These are phyloP conservation scores for Heliconius aoede DNA, from an alignment of 2,888 invertebrate genomes.

Conservation along the genomic window DNA sequence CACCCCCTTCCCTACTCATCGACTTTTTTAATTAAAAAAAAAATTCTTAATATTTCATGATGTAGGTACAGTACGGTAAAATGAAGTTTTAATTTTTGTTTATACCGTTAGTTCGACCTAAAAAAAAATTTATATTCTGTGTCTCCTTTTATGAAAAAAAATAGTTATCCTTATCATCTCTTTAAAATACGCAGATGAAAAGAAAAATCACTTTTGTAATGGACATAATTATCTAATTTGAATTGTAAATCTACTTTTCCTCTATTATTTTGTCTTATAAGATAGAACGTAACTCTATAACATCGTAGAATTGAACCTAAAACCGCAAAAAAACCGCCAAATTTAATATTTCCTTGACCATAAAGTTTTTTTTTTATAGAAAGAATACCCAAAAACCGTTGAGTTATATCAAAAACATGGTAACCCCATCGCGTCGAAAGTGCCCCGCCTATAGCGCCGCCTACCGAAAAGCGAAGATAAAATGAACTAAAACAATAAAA, in stretches of 20 bases:
- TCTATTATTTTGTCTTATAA: background rate
- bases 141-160: background rate
- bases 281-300: background rate
- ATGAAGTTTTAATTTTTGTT: too few relatives aligned
- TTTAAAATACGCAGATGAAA: background rate
- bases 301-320: background rate
- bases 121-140: too few relatives aligned
- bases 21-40: too few relatives aligned
- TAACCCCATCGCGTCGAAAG: constrained; percentile 52
- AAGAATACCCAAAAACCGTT: constrained; percentile 22
- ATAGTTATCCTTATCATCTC: background rate
- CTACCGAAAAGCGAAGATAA: constrained; percentile 78
- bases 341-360: constrained; percentile 1
- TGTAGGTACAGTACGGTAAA: too few relatives aligned
- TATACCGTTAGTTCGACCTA: too few relatives aligned
- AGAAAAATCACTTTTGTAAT: background rate
- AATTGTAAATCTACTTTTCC: background rate
- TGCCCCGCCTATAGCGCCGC: constrained; percentile 73
- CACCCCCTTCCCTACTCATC: too few relatives aligned
- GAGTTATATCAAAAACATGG: constrained; percentile 23
- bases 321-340: background rate
- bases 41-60: too few relatives aligned
- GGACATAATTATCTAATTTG: background rate
- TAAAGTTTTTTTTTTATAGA: background rate
- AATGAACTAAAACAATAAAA: constrained; percentile 76